phyloP scores from a whole-genome alignment of 1,140 invertebrate genomes.

The Drepana arcuata region DNA sequence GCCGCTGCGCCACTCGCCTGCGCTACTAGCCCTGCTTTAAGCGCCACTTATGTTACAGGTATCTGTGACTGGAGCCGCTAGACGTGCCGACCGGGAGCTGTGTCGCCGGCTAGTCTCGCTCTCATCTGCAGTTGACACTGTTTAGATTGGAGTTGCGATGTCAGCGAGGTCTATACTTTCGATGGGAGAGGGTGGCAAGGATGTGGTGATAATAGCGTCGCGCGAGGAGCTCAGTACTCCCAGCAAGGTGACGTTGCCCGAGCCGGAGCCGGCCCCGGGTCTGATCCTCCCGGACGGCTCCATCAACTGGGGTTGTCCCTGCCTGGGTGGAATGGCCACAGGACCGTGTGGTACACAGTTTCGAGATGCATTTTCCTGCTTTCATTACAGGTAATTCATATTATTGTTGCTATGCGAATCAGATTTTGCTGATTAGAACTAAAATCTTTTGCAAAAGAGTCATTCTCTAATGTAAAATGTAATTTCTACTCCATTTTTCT shows the following conservation, averaged over 20 bases:
- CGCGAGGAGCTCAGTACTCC: conserved; percentile 84
- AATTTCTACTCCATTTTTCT: no score
- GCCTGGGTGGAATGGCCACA: conserved; percentile 94
- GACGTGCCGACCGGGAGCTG: neutral
- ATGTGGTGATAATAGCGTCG: conserved; percentile 87
- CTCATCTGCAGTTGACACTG: no score
- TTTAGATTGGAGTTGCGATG: no score
- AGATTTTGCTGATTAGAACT: no score
- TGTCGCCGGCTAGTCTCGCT: no score
- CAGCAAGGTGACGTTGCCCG: conserved; percentile 80
- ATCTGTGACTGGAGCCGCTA: neutral
- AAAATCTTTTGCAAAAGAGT: no score
- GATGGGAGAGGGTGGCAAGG: conserved; percentile 78
- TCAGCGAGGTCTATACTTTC: conserved; percentile 23
- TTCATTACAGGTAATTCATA: conserved; percentile 86
- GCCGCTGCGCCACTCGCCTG: no score
- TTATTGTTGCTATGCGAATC: neutral
- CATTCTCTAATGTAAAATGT: no score
- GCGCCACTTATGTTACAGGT: neutral
- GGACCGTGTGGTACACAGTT: conserved; percentile 96
- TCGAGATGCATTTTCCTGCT: conserved; percentile 94
- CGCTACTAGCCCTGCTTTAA: neutral
- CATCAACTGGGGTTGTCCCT: conserved; percentile 98
- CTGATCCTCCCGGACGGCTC: conserved; percentile 89
- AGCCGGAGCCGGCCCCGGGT: conserved; percentile 82